Conservation (phyloP, 2,888 invertebrate genomes). For the Asteroscopus sphinx region DNA sequence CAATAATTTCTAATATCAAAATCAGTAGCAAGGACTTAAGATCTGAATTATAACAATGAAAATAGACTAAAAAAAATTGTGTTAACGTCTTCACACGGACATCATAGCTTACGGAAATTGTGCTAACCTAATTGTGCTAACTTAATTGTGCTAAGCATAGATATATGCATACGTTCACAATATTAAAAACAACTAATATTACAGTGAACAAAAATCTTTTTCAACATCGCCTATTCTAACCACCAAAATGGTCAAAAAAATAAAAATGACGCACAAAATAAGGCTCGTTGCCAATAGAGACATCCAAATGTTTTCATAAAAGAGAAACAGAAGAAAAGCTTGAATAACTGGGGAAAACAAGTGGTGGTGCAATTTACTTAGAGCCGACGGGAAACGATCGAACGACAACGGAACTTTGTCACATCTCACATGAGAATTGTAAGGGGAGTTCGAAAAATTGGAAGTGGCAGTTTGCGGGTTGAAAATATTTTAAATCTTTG, state of each 20-base stretch:
- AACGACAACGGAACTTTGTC: constrained; percentile 33
- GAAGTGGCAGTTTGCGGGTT: neutral
- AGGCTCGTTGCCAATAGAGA: constrained; percentile 49
- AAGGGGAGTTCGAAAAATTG: neutral
- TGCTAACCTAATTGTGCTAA: too few relatives aligned
- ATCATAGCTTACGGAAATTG: too few relatives aligned
- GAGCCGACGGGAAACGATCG: constrained; percentile 64
- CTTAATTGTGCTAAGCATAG: too few relatives aligned
- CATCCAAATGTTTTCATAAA: constrained; percentile 40
- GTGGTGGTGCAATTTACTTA: constrained; percentile 58
- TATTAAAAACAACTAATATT: too few relatives aligned
- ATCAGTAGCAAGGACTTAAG: too few relatives aligned
- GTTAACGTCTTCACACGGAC: too few relatives aligned
- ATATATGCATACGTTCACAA: too few relatives aligned
- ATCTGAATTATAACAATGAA: too few relatives aligned
- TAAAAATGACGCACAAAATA: neutral
- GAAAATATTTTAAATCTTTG: constrained; percentile 2
- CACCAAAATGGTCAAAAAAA: neutral
- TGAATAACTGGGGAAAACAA: constrained; percentile 51
- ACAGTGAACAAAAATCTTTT: too few relatives aligned
- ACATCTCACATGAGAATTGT: constrained; percentile 5
- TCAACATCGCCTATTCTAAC: too few relatives aligned
- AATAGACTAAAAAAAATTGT: too few relatives aligned
- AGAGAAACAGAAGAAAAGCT: constrained; percentile 50
- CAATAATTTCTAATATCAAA: too few relatives aligned